These are phyloP conservation scores for Parotocinclus haroldoi DNA, from an alignment of 2,797 vertebrate genomes.

Conservation along the genomic window DNA sequence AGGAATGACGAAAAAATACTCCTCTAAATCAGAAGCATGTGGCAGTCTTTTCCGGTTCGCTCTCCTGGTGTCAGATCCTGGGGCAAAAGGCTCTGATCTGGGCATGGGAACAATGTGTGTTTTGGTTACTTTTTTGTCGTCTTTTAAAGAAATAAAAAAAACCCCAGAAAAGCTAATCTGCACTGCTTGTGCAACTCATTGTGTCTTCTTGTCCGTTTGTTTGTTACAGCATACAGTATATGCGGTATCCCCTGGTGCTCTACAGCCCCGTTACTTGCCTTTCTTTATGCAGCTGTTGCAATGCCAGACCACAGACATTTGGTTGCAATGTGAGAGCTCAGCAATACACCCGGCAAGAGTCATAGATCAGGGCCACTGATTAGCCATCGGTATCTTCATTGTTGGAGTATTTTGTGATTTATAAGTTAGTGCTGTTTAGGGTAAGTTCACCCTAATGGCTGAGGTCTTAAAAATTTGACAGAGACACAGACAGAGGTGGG, in stretches of 20 bases:
- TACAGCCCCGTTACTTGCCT: background rate
- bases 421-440: too few species aligned
- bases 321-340: constrained; percentile 8
- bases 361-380: background rate
- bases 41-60: constrained; percentile 25
- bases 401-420: too few species aligned
- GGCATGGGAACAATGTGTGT: constrained; percentile 10
- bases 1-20: constrained; percentile 32
- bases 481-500: too few species aligned
- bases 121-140: background rate
- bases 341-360: background rate
- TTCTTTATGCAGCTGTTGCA: constrained; percentile 27
- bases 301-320: constrained; percentile 11
- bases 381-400: background rate
- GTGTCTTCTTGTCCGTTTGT: background rate
- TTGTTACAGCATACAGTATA: background rate
- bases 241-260: background rate
- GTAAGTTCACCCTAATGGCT: too few species aligned
- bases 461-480: too few species aligned
- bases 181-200: background rate
- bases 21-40: constrained; percentile 39
- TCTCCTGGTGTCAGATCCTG: constrained; percentile 15
- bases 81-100: constrained; percentile 5
- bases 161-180: background rate
- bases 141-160: background rate